A percentile compares a stretch with the other conserved stretches of the same genome.
Conservation (phyloP, 2,888 invertebrate genomes). For the Hipparchia sbordonii region DNA sequence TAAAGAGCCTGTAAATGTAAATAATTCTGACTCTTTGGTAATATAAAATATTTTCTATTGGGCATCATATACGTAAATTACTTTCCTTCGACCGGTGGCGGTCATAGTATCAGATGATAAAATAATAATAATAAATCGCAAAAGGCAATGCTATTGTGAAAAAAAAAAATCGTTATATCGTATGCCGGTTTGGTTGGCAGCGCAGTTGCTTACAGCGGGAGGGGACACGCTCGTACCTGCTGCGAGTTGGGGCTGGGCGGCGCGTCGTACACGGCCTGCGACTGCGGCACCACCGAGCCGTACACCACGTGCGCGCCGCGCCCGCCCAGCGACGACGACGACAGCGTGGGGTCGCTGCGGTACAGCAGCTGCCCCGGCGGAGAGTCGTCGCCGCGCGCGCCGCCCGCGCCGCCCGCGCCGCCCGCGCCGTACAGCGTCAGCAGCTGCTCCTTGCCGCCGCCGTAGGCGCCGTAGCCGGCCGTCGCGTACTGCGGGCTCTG, state of each 20-base stretch:
- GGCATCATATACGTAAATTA: no score
- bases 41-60: no score
- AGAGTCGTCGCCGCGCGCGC: conserved; percentile 72
- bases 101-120: no score
- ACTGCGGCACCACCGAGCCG: conserved; percentile 70
- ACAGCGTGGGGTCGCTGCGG: conserved; percentile 86
- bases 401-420: conserved; percentile 47
- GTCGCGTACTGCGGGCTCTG: conserved; percentile 68
- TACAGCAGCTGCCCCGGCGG: conserved; percentile 84
- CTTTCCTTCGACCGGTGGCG: no score
- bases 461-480: conserved; percentile 51
- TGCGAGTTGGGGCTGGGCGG: conserved; percentile 84
- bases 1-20: no score
- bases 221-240: conserved; percentile 61
- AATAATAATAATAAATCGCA: no score
- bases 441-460: conserved; percentile 48
- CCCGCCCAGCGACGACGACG: conserved; percentile 82
- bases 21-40: no score
- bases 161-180: no score
- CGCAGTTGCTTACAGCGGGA: no score
- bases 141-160: no score
- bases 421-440: conserved; percentile 58
- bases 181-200: no score
- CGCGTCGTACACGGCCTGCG: conserved; percentile 77
- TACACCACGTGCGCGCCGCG: conserved; percentile 79